Evolutionary conservation across 1,140 invertebrate genomes (phyloP).

Genomic region (Nautilus pompilius): DNA sequence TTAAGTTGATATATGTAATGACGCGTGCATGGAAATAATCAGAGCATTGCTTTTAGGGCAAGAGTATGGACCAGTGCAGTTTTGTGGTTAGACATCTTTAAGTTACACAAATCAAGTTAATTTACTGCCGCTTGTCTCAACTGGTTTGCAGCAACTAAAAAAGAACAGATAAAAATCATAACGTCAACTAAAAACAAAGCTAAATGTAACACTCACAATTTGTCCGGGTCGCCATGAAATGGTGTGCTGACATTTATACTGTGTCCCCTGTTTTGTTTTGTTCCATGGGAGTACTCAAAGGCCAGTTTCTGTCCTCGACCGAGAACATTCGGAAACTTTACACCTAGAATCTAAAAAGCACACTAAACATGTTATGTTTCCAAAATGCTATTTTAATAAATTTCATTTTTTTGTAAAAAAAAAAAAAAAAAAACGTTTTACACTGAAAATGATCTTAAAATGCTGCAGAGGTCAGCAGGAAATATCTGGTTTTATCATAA

Average conservation of each 20-base stretch:
- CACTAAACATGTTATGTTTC: too few species aligned
- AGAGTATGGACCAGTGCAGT: too few species aligned
- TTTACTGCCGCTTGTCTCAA: background rate
- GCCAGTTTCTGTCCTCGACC: slow-evolving; percentile 77
- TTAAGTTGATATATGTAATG: too few species aligned
- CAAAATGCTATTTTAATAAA: too few species aligned
- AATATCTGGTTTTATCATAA: background rate
- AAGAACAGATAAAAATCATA: background rate
- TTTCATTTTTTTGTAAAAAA: background rate
- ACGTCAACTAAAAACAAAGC: background rate
- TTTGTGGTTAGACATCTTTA: too few species aligned
- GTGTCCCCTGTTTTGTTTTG: slow-evolving; percentile 69
- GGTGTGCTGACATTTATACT: slow-evolving; percentile 74
- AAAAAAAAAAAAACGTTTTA: background rate
- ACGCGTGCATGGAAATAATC: too few species aligned
- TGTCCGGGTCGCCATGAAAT: slow-evolving; percentile 59
- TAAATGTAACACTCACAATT: slow-evolving; percentile 57
- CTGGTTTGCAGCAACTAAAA: background rate
- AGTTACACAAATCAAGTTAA: background rate
- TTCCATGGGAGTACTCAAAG: slow-evolving; percentile 74
- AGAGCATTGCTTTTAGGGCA: too few species aligned
- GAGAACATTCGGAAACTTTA: slow-evolving; percentile 73
- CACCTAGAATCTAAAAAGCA: slow-evolving; percentile 60
- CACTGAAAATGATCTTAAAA: background rate
- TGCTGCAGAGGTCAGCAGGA: background rate